Conservation (phyloP, 1,140 invertebrate genomes). For the Zaprionus gabonicus region DNA sequence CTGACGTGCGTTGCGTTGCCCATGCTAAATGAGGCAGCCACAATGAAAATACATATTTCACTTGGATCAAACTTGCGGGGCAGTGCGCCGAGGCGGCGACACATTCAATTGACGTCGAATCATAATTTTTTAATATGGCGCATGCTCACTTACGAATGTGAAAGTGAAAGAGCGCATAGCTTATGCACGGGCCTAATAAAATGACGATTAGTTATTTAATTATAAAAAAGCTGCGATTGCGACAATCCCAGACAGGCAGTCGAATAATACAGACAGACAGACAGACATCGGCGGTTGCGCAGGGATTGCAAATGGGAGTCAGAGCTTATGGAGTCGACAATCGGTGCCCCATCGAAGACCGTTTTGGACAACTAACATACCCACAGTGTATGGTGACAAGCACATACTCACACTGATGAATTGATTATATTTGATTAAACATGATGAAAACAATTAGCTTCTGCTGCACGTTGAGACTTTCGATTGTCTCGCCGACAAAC, state of each 20-base stretch:
- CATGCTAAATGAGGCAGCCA: slow-evolving; percentile 23
- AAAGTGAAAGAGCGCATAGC: slow-evolving; percentile 57
- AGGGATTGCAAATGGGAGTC: neutral
- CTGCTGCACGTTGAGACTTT: neutral
- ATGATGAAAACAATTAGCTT: slow-evolving; percentile 3
- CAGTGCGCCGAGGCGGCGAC: slow-evolving; percentile 19
- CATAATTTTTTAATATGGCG: slow-evolving; percentile 59
- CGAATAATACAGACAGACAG: neutral
- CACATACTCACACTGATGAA: neutral
- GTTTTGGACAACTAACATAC: neutral
- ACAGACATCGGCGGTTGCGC: neutral
- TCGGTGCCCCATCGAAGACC: neutral
- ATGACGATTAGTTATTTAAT: slow-evolving; percentile 65
- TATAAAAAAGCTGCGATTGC: slow-evolving; percentile 53
- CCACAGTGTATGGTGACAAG: neutral
- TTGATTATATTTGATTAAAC: slow-evolving; percentile 5
- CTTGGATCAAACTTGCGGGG: slow-evolving; percentile 30
- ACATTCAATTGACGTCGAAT: slow-evolving; percentile 49
- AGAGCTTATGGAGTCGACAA: neutral
- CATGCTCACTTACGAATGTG: slow-evolving; percentile 47
- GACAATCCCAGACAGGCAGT: slow-evolving; percentile 31
- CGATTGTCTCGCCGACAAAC: neutral
- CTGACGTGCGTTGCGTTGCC: slow-evolving; percentile 45
- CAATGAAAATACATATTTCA: slow-evolving; percentile 34
- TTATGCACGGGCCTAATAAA: slow-evolving; percentile 54